Conservation (phyloP, 1,140 invertebrate genomes). For the Trigoniulus corallinus region DNA sequence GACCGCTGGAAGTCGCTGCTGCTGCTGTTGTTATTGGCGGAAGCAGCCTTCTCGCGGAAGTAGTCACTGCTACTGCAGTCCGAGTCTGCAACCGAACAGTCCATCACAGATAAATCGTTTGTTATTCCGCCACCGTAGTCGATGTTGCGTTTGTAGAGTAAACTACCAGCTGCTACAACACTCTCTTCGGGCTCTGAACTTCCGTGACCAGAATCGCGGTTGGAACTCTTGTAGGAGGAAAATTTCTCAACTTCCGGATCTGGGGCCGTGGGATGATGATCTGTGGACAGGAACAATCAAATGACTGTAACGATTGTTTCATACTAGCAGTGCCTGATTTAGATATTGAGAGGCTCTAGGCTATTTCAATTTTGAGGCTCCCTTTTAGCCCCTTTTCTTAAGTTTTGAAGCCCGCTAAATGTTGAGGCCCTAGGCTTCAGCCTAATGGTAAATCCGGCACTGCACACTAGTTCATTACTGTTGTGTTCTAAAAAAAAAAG, state of each 20-base stretch:
- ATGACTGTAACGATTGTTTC: too few species aligned
- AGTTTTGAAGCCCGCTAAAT: too few species aligned
- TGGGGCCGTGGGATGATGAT: constrained; percentile 1
- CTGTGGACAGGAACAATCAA: constrained; percentile 2
- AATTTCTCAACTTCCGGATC: constrained; percentile 7
- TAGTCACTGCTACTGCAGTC: constrained; percentile 18
- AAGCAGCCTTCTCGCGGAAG: constrained; percentile 25
- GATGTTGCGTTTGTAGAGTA: constrained; percentile 11
- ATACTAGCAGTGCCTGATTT: too few species aligned
- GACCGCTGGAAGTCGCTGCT: constrained; percentile 13
- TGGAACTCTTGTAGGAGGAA: constrained; percentile 45
- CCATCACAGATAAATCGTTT: constrained; percentile 12
- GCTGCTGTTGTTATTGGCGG: constrained; percentile 14
- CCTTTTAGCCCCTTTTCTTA: too few species aligned
- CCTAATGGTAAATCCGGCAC: not conserved
- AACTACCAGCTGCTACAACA: constrained; percentile 27
- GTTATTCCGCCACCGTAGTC: constrained; percentile 5
- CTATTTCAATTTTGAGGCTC: too few species aligned
- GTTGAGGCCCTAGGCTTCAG: constrained; percentile 13
- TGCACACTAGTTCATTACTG: constrained; percentile 2
- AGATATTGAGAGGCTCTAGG: too few species aligned
- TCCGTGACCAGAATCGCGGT: constrained; percentile 42
- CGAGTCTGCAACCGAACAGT: constrained; percentile 22
- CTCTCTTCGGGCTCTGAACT: constrained; percentile 45
- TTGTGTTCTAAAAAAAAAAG: not conserved